Evolutionary conservation across 2,888 invertebrate genomes (phyloP).

Genomic region (Junonia oenone): DNA sequence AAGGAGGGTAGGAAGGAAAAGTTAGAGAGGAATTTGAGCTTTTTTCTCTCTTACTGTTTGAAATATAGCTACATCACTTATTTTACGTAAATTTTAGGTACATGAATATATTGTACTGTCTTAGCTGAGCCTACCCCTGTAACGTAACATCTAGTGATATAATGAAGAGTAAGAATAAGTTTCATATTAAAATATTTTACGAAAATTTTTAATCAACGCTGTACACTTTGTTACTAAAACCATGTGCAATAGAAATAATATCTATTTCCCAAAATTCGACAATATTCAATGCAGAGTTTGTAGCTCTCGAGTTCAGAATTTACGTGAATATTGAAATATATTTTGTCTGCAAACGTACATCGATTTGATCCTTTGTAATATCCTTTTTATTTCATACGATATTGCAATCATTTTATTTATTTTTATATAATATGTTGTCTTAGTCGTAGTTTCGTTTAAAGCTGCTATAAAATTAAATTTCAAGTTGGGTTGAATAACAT

Average conservation of each 20-base stretch:
- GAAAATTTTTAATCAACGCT: too few relatives aligned
- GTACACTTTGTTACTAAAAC: background rate
- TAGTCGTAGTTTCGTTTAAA: background rate
- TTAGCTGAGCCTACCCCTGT: too few relatives aligned
- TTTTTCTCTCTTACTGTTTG: too few relatives aligned
- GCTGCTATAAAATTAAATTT: background rate
- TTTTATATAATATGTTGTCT: background rate
- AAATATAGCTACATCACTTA: too few relatives aligned
- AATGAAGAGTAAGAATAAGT: too few relatives aligned
- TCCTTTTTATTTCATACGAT: background rate
- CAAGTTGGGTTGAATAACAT: background rate
- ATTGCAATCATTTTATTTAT: background rate
- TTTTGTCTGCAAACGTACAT: background rate
- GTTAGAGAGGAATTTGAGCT: too few relatives aligned
- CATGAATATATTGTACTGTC: too few relatives aligned
- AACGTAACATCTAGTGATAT: too few relatives aligned
- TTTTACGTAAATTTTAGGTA: too few relatives aligned
- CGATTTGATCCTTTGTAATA: background rate
- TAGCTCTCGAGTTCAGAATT: background rate
- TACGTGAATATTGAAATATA: background rate
- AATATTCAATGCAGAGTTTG: background rate
- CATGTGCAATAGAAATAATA: background rate
- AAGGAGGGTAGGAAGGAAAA: too few relatives aligned
- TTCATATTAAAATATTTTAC: too few relatives aligned
- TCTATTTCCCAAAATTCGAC: background rate